These are phyloP conservation scores for Pagrus major DNA, from an alignment of 2,113 vertebrate species.

Conservation along the genomic window DNA sequence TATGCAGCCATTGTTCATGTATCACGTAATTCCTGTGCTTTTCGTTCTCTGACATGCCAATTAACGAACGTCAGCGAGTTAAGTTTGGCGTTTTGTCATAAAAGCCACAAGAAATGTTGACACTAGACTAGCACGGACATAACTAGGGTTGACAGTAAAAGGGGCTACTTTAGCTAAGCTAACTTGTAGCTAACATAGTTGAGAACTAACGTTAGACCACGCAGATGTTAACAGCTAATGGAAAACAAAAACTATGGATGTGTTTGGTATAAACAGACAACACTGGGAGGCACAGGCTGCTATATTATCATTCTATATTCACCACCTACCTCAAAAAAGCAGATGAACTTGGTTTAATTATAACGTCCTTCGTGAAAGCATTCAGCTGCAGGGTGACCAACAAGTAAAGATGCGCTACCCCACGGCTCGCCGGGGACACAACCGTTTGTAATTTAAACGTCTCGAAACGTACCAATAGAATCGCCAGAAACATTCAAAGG, in stretches of 20 bases:
- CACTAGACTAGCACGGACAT: not conserved
- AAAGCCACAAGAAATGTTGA: not conserved
- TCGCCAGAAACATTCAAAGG: constrained; percentile 27
- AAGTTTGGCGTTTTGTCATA: not conserved
- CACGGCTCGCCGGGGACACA: not conserved
- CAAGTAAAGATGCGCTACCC: not conserved
- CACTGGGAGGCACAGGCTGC: accelerated
- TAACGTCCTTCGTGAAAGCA: not conserved
- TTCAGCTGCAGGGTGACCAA: not conserved
- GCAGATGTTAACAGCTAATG: not conserved
- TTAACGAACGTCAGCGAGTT: not conserved
- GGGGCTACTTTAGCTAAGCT: not conserved
- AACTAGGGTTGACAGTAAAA: not conserved
- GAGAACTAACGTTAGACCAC: not conserved
- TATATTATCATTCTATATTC: not conserved
- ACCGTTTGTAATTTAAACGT: constrained; percentile 82
- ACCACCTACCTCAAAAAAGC: constrained; percentile 58
- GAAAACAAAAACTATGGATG: not conserved
- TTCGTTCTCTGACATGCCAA: too few species aligned
- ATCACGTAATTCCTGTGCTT: too few species aligned
- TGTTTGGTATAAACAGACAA: not conserved
- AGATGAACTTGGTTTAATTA: not conserved
- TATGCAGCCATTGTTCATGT: too few species aligned
- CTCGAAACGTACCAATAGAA: constrained; percentile 75
- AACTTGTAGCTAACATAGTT: not conserved